phyloP scores from a whole-genome alignment of 2,888 invertebrate genomes.

The Phalangium opilio region DNA sequence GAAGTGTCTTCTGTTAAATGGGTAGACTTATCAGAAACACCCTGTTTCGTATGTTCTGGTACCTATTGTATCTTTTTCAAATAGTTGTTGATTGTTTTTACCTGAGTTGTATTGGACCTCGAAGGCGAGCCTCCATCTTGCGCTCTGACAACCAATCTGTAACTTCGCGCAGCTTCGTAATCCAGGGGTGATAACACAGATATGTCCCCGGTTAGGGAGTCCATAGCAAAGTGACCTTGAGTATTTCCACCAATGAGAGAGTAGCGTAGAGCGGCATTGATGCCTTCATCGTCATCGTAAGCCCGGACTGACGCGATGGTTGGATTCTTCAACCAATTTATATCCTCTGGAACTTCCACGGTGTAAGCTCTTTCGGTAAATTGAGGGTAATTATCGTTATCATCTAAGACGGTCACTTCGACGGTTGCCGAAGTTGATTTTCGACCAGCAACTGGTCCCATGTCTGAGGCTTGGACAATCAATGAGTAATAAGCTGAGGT shows the following conservation, averaged over 20 bases:
- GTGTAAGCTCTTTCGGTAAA: conserved; percentile 79
- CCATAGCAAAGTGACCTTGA: conserved; percentile 83
- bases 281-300: conserved; percentile 77
- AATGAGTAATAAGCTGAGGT: conserved; percentile 67
- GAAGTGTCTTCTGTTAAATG: no score
- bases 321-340: conserved; percentile 66
- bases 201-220: conserved; percentile 61
- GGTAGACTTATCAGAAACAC: no score
- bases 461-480: conserved; percentile 68
- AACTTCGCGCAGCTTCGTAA: conserved; percentile 70
- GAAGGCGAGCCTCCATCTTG: conserved; percentile 92
- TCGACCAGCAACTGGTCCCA: conserved; percentile 61
- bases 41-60: no score
- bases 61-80: no score
- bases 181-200: conserved; percentile 72
- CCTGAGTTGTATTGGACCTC: conserved; percentile 80
- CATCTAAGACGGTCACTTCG: conserved; percentile 64
- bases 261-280: conserved; percentile 82
- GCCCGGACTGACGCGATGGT: conserved; percentile 69
- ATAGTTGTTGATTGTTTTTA: no score
- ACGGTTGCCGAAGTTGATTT: conserved; percentile 68
- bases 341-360: conserved; percentile 72
- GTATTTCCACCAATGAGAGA: conserved; percentile 80
- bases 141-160: conserved; percentile 76
- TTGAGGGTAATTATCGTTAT: conserved; percentile 78